Base-by-base conservation (phyloP, 64 coral and sea anemone species). In the Actinia tenebrosa region DNA sequence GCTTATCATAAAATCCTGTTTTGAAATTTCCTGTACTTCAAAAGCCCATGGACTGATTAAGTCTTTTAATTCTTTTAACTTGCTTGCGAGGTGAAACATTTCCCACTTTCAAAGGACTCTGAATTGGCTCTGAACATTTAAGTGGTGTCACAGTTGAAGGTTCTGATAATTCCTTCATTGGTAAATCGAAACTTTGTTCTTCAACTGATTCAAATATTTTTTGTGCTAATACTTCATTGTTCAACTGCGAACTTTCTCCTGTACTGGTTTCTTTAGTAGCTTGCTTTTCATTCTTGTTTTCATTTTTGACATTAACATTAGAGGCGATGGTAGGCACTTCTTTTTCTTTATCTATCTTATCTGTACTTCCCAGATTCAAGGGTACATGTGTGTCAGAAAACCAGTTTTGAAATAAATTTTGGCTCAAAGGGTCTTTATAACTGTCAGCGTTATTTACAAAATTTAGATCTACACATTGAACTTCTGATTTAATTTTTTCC, bases 351-450 rank as follows among this genome's bases (percentile, higher is more conserved):
- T 53, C 45, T 15, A 13, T 81, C 5, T 83, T 25, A 22, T 52
- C 46, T n/a, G 80, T 52, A 83, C 37, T 30, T 53, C 80, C 80
- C 18, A 84, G 58, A 37, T 84, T 52, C 63, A 95, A 66, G 20
- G 91, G 86, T 50, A 61, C 88, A 11, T 87, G 56, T 45, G 86
- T 84, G 53, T 89, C 62, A 61, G 63, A 86, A n/a, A 56, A 53
- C 97, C 97, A 99, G 27, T 99, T 99, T 22, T 84, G 78, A 13
- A 87, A 53, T 10, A 99, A 86, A 58, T 68, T 79, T 45, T 90
- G 90, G 78, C 97, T 94, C 4, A 99, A 50, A 75, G 90, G 93
- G 62, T 99, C 93, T 85, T 71, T 87, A 30, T 78, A 90, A 0
- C 80, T 88, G 3, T 83, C 64, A 20, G 17, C 61, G 16, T 84